These are phyloP conservation scores for Electrona antarctica DNA, from an alignment of 2,113 vertebrate genomes.

Conservation along the genomic window DNA sequence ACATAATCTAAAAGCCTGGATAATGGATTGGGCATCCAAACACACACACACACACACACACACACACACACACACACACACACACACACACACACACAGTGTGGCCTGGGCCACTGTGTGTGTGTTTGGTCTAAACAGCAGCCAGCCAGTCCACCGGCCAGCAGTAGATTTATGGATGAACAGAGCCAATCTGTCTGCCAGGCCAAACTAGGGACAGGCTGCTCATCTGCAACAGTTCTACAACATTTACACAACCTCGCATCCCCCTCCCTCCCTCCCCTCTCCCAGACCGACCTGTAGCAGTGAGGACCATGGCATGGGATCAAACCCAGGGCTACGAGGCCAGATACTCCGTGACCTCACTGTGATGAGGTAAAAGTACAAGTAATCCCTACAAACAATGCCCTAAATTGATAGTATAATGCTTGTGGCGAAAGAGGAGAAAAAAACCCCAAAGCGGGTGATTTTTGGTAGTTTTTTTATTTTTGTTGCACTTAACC, in stretches of 20 bases:
- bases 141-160: background rate
- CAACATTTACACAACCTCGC: constrained; percentile 41
- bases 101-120: no score
- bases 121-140: constrained; percentile 33
- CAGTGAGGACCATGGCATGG: constrained; percentile 13
- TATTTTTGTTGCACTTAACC: background rate
- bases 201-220: constrained; percentile 3
- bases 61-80: no score
- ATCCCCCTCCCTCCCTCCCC: background rate
- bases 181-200: constrained; percentile 41
- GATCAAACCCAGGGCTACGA: background rate
- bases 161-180: constrained; percentile 62
- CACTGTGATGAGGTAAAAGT: background rate
- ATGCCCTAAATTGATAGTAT: background rate
- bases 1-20: constrained; percentile 57
- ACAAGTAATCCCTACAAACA: background rate
- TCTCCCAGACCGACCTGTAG: background rate
- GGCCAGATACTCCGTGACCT: background rate
- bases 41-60: constrained; percentile 3
- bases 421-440: background rate
- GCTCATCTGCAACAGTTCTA: constrained; percentile 34
- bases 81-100: no score
- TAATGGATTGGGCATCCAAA: constrained; percentile 56
- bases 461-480: background rate
- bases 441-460: background rate